A percentile compares a stretch with the other conserved stretches of the same genome.
Conservation (phyloP, 2,888 invertebrate species). For the Sepiola atlantica region DNA sequence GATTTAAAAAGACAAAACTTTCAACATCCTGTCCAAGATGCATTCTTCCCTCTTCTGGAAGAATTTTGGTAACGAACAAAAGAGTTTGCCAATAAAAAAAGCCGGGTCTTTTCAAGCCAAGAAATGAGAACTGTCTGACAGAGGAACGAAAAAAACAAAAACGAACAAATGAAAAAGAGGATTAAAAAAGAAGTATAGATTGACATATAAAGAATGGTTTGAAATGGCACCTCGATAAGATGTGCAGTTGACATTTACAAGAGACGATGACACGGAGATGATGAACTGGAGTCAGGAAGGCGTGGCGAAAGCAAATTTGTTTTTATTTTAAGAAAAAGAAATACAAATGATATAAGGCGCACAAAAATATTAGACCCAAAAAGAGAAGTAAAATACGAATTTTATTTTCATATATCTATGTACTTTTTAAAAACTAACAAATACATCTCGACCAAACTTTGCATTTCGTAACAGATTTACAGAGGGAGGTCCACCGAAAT, state of each 20-base stretch:
- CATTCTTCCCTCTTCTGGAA: background rate
- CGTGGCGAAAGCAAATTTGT: no score
- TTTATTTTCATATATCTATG: background rate
- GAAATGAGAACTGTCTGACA: background rate
- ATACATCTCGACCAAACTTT: background rate
- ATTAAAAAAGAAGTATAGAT: background rate
- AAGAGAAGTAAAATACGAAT: background rate
- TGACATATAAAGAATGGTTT: background rate
- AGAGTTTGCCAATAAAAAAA: background rate
- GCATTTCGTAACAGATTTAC: background rate
- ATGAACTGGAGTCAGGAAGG: background rate
- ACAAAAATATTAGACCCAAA: background rate
- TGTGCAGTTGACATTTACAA: background rate
- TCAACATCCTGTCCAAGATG: background rate
- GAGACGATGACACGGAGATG: background rate
- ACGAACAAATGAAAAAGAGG: background rate
- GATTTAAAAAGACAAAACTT: conserved; percentile 32
- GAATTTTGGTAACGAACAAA: background rate
- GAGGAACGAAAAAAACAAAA: background rate
- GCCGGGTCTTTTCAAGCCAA: background rate
- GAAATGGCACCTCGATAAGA: background rate
- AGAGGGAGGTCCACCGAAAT: background rate
- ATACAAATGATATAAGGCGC: background rate
- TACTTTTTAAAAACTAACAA: background rate
- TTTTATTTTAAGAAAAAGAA: background rate